A percentile compares a stretch with the other conserved stretches of the same genome.
Evolutionary conservation across 2,888 invertebrate species (phyloP).

Genomic region (Caenorhabditis auriculariae): DNA sequence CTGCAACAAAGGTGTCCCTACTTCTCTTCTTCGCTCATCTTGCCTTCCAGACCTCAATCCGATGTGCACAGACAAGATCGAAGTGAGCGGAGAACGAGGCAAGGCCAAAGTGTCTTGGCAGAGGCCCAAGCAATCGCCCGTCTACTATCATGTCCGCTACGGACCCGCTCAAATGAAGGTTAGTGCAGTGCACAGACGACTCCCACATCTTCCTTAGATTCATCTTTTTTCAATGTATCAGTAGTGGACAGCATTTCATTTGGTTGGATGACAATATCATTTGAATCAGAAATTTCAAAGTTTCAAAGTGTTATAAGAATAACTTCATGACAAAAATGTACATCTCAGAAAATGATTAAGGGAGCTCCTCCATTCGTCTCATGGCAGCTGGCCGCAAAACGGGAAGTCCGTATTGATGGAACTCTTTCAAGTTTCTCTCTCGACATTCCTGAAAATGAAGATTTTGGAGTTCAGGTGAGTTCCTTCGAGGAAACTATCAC

Average conservation of each 20-base stretch:
- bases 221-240: too few relatives aligned
- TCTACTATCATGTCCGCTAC: slow-evolving; percentile 54
- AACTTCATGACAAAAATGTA: neutral
- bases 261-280: neutral
- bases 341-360: too few relatives aligned
- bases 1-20: slow-evolving; percentile 40
- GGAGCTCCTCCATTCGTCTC: slow-evolving; percentile 47
- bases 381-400: slow-evolving; percentile 45
- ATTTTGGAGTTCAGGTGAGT: slow-evolving; percentile 56
- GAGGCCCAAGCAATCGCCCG: slow-evolving; percentile 29
- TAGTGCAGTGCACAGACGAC: too few relatives aligned
- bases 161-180: slow-evolving; percentile 44
- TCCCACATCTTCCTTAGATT: too few relatives aligned
- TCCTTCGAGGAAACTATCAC: too few relatives aligned
- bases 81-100: slow-evolving; percentile 43
- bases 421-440: slow-evolving; percentile 40
- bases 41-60: slow-evolving; percentile 29
- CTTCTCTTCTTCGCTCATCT: neutral
- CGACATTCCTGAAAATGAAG: slow-evolving; percentile 43
- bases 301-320: too few relatives aligned
- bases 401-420: slow-evolving; percentile 51
- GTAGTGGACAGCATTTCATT: too few relatives aligned
- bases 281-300: neutral
- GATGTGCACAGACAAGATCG: slow-evolving; percentile 43
- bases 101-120: slow-evolving; percentile 48